Evolutionary conservation across 2,888 invertebrate species (phyloP), one percentile per base, ranked within the genome.

Genomic region (Chironomus riparius): DNA sequence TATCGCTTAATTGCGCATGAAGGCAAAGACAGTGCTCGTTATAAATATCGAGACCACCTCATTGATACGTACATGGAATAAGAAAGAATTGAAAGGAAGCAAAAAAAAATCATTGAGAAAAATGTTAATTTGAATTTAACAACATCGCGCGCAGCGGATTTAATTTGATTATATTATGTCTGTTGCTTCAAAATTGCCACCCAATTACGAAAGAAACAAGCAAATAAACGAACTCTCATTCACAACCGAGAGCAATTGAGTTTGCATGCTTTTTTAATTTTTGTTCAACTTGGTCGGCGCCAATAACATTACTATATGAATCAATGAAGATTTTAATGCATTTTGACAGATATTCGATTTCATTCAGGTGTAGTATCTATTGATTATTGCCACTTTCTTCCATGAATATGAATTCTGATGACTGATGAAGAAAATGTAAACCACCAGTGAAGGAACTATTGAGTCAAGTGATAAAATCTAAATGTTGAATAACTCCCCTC

Each of bases 121-220:
- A 72, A 74, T 74, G 73, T 74, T 74, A 74, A 74, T 74, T 72
- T 72, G 72, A 72, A 72, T 72, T 74, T 74, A 74, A 74, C 73
- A 74, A 74, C 73, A 74, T 74, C 47, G 50, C 15, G 62, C 22
- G 12, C 28, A 21, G 65, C 28, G 6, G 73, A 13, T 28, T 50
- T 50, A 50, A 50, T 50, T 50, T 50, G 50, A 50, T 50, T 50
- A 50, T 50, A 50, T 50, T 50, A 15, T n/a, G n/a, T 15, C n/a
- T 15, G n/a, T 50, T 15, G n/a, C n/a, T 50, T 21, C 28, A 38
- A 18, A 22, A 71, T 24, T 72, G 73, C 73, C 73, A 74, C 73
- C 73, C 73, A 74, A 74, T 74, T 74, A 74, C 68, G 22, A 28
- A 48, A 24, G 28, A 28, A 28, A 28, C 28, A 28, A 28, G 28